phyloP scores from a whole-genome alignment of 2,888 invertebrate genomes.

The Pecten maximus region DNA sequence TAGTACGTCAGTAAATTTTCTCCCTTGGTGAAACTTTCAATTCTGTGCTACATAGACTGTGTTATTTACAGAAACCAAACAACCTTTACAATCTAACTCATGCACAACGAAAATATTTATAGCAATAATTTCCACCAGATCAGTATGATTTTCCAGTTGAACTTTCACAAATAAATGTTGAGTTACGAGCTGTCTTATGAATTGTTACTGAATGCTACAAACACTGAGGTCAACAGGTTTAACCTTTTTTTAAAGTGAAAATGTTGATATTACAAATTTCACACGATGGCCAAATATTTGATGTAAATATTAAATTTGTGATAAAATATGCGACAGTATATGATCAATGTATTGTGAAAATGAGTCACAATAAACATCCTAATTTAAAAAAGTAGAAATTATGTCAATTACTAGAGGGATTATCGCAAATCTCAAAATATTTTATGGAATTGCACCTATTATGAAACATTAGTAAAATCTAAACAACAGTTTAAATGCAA shows the following conservation, averaged over 20 bases:
- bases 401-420: not conserved
- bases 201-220: not conserved
- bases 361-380: too few relatives aligned
- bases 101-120: not conserved
- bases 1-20: not conserved
- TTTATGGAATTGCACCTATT: not conserved
- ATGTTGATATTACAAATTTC: conserved; percentile 4
- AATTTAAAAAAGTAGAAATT: too few relatives aligned
- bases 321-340: not conserved
- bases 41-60: not conserved
- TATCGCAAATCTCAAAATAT: not conserved
- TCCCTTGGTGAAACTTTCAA: not conserved
- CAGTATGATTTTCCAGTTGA: not conserved
- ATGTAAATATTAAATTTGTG: not conserved
- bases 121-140: not conserved
- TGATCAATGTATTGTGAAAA: not conserved
- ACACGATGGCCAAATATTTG: not conserved
- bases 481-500: too few relatives aligned
- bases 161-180: not conserved
- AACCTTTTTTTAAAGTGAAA: not conserved
- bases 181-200: not conserved
- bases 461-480: not conserved
- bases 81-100: conserved; percentile 13
- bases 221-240: not conserved
- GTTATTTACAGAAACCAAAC: not conserved